phyloP scores from a whole-genome alignment of 2,113 vertebrate genomes.

The Oreochromis tanganicae region DNA sequence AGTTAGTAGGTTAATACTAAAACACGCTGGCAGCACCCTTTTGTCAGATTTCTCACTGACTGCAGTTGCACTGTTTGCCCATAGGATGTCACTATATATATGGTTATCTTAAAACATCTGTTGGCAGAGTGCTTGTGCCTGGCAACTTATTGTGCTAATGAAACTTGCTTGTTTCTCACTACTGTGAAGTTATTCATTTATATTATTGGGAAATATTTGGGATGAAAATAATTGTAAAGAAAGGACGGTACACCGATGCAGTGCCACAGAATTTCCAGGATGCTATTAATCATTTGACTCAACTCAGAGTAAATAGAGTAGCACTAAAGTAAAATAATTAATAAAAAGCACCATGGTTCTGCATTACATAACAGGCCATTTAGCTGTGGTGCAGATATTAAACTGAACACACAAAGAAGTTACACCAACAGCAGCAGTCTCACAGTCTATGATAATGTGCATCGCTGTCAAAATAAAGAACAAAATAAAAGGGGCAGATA shows the following conservation, averaged over 20 bases:
- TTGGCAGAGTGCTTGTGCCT: neutral
- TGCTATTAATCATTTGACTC: neutral
- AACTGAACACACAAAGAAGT: neutral
- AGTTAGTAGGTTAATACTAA: neutral
- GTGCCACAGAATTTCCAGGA: neutral
- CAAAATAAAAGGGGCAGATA: neutral
- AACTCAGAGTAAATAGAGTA: neutral
- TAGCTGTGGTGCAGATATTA: neutral
- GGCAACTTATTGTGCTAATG: neutral
- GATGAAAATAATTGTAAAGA: neutral
- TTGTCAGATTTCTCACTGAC: neutral
- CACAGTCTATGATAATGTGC: neutral
- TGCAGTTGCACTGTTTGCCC: slow-evolving; percentile 55
- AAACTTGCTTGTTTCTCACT: neutral
- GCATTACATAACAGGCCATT: neutral
- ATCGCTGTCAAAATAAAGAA: neutral
- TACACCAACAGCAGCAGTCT: neutral
- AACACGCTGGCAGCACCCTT: neutral
- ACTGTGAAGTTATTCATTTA: neutral
- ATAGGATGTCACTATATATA: slow-evolving; percentile 57
- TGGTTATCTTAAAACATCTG: slow-evolving; percentile 7
- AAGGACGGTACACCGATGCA: neutral
- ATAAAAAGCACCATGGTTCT: neutral
- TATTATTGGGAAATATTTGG: neutral
- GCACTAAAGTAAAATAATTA: neutral